Base-by-base conservation (phyloP, 2,113 vertebrate genomes). In the Atrichornis clamosus region DNA sequence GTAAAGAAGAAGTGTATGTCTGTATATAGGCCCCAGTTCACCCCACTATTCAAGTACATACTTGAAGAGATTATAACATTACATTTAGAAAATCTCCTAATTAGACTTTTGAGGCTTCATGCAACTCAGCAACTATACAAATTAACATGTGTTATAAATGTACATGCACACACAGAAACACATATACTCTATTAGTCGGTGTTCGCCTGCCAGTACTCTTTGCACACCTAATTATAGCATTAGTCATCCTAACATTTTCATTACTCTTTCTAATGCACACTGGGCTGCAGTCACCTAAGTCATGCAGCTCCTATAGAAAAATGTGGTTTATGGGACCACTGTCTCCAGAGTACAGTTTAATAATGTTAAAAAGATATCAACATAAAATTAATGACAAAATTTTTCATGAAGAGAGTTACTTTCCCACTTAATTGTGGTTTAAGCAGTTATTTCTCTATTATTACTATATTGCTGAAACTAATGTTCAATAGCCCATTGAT, bases 371-470 rank as follows among this genome's bases (percentile, higher is more conserved):
- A 95, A 87, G 77, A 95, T 94, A 80, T 67, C 93, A 96, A 87
- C 68, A 96, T 92, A 94, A 96, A 97, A 96, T 91, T 94, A 96
- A 95, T 96, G 86, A 67, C 30, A 94, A 50, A 32, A 81, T 96
- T 93, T 95, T 91, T 94, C 87, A 96, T 20, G 53, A 84, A 97
- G 94, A 63, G 47, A 95, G 69, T 87, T 92, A 88, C 49, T 27
- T 88, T 97, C 86, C 68, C 72, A 94, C 49, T 91, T 95, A 91
- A 95, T 76, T 63, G 64, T 74, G 52, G 75, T 87, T 94, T 92
- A 96, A 93, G 83, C 70, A 94, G 35, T 92, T 91, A 92, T 35
- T 94, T 70, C 69, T 88, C 56, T 73, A 44, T 90, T 96, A 96
- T 95, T 95, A 89, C 82, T 80, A 30, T 15, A 74, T 44, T 52